Evolutionary conservation across 2,113 vertebrate species (phyloP), one percentile per base, ranked within the genome.

Genomic region (Rhinolophus ferrumequinum): DNA sequence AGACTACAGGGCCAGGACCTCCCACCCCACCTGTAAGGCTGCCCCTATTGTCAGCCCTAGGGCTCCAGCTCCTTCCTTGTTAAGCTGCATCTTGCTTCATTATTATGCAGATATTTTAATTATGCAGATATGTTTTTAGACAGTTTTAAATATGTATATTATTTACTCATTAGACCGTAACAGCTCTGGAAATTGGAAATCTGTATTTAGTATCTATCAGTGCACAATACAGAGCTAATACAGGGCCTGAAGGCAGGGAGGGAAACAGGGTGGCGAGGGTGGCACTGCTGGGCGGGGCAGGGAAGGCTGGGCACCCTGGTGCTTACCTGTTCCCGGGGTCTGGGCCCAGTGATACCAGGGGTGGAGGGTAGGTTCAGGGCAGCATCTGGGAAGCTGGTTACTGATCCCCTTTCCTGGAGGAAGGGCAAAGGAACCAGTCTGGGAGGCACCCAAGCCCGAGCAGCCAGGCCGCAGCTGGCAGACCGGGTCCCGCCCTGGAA

Each of bases 61-160:
- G 64, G 64, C 77, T 93, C 82, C 64, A 81, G 84, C 84, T 52
- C 70, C 80, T 35, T 90, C 87, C 81, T 82, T 72, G 81, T 95
- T 80, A 44, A 88, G 70, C 80, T 75, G 92, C 79, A 70, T 92
- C 87, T 95, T 84, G 80, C 93, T 97, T 97, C 88, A 30, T 98
- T 98, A 97, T 97, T 95, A 95, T 98, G 95, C 80, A 97, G 96
- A 92, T 97, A 97, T 97, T 97, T 98, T 97, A 97, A 98, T 97
- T 98, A 98, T 97, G 98, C 97, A 97, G 97, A 94, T 97, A 98
- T 98, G 97, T 97, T 97, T 97, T 98, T 97, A 97, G 98, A 97
- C 97, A 96, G 97, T 97, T 97, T 98, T 97, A 97, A 97, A 98
- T 97, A 98, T 98, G 97, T 98, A 98, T 98, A 98, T 98, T 97